Conservation (phyloP, 2,113 vertebrate species). For the Sphaerodactylus townsendi region DNA sequence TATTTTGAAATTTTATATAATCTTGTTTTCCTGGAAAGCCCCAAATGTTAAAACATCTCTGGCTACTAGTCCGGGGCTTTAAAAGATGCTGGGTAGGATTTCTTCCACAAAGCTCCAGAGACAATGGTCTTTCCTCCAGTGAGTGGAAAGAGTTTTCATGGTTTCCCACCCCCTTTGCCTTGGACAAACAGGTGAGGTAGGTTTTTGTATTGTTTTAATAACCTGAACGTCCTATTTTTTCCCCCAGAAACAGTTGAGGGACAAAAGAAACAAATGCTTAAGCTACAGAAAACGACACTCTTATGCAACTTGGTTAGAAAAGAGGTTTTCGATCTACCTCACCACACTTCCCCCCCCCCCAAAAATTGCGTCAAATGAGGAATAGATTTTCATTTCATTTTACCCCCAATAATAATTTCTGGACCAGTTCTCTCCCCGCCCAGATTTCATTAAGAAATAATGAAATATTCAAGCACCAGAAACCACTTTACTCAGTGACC, state of each 20-base stretch:
- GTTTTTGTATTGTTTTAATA: not conserved
- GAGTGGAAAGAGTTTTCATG: not conserved
- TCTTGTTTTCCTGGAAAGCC: not conserved
- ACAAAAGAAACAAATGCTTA: not conserved
- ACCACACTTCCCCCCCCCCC: no score
- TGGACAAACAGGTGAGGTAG: not conserved
- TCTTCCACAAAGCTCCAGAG: no score
- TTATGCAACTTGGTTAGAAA: not conserved
- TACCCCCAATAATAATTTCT: not conserved
- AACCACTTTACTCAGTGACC: not conserved
- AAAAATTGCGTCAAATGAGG: not conserved
- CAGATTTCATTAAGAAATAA: not conserved
- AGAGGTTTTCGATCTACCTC: not conserved
- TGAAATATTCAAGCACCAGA: not conserved
- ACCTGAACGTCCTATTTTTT: not conserved
- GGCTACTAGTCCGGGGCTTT: not conserved
- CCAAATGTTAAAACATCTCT: not conserved
- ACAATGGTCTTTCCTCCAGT: not conserved
- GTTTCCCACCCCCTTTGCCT: not conserved
- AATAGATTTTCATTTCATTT: not conserved
- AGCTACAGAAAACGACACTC: not conserved
- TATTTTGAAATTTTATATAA: not conserved
- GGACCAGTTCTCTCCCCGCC: not conserved
- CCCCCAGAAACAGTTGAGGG: not conserved
- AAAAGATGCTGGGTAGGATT: not conserved